A percentile compares a stretch with the other conserved stretches of the same genome.
Evolutionary conservation across 2,888 invertebrate genomes (phyloP).

Genomic region (Agrotis puta): DNA sequence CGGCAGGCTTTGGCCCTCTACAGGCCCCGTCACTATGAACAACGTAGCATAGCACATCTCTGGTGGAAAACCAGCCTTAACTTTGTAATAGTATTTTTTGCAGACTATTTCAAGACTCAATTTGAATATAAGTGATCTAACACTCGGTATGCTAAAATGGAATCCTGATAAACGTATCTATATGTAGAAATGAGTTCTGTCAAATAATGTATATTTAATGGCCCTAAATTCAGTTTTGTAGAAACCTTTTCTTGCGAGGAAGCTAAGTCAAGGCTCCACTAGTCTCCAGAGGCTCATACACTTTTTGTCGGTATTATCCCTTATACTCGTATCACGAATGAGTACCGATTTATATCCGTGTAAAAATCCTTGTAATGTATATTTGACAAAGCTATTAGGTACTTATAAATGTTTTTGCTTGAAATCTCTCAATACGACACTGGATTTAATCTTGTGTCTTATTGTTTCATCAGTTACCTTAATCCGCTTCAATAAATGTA

Average conservation of each 20-base stretch:
- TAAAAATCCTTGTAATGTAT: conserved; percentile 11
- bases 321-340: conserved; percentile 10
- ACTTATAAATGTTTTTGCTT: conserved; percentile 1
- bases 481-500: not conserved
- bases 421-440: not conserved
- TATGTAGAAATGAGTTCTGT: conserved; percentile 20
- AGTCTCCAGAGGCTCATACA: conserved; percentile 20
- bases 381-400: not conserved
- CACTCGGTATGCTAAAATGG: not conserved
- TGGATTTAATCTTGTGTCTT: conserved; percentile 1
- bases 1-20: too few relatives aligned
- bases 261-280: conserved; percentile 1
- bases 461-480: conserved; percentile 2
- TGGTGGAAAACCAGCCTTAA: too few relatives aligned
- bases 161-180: conserved; percentile 14
- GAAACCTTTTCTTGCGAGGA: conserved; percentile 35
- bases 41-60: too few relatives aligned
- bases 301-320: conserved; percentile 21
- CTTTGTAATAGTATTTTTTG: not conserved
- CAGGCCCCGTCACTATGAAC: too few relatives aligned
- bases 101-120: not conserved
- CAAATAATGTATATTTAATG: conserved; percentile 36
- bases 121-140: not conserved
- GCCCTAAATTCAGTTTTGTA: conserved; percentile 25
- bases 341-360: conserved; percentile 8